A percentile compares a stretch with the other conserved stretches of the same genome.
These are phyloP conservation scores for Oncorhynchus masou DNA, from an alignment of 2,113 vertebrate genomes.

Conservation along the genomic window DNA sequence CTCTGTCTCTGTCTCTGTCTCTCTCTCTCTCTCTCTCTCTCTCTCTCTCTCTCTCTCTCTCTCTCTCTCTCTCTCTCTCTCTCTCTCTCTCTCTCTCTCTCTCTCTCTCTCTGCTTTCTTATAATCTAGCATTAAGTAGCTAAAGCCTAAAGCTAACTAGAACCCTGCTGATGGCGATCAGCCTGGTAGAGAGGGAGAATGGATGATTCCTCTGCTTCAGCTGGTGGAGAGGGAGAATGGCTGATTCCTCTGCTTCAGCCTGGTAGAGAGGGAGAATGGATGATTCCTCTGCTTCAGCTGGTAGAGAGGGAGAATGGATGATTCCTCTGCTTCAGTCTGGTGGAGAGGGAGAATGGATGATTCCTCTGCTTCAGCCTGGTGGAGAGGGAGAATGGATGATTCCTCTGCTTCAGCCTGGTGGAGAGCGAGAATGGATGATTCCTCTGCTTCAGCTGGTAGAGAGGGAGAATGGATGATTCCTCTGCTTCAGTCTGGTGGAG, in stretches of 20 bases:
- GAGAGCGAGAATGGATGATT: constrained; percentile 8
- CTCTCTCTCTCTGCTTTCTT: constrained; percentile 35
- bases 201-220: constrained; percentile 16
- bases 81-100: constrained; percentile 4
- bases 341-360: no score
- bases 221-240: neutral
- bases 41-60: constrained; percentile 28
- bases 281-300: no score
- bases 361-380: no score
- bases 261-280: no score
- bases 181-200: constrained; percentile 4
- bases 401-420: neutral
- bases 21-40: constrained; percentile 4
- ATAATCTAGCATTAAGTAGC: neutral
- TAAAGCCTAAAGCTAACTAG: constrained; percentile 36
- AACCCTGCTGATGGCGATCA: constrained; percentile 18
- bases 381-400: no score
- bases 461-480: no score
- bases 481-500: no score
- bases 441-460: no score
- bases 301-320: no score
- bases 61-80: no score
- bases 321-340: no score
- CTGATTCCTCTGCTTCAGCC: neutral
- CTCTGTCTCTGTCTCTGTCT: no score